Evolutionary conservation across 23 tunicate species (phyloP).

Genomic region (Halocynthia aurantium): DNA sequence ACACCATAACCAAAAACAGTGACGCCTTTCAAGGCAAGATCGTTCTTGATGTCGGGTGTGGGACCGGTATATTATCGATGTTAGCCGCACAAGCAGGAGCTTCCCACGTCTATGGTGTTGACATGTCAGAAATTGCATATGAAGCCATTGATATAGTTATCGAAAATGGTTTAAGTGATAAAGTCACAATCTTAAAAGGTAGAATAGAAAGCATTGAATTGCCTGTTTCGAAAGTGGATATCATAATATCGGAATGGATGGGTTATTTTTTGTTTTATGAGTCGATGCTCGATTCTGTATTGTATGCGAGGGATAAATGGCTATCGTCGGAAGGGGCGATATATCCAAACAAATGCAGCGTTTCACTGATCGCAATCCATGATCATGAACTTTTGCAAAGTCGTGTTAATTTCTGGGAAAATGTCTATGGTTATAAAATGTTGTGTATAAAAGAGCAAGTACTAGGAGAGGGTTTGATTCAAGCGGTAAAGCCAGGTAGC

Average conservation of each 20-base stretch:
- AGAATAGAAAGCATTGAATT: conserved; percentile 64
- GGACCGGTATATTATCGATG: conserved; percentile 96
- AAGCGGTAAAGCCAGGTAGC: conserved; percentile 25
- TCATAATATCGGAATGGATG: conserved; percentile 98
- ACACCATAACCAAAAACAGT: conserved; percentile 65
- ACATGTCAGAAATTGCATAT: conserved; percentile 95
- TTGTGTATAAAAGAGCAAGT: conserved; percentile 43
- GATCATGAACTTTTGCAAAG: conserved; percentile 38
- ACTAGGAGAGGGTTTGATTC: conserved; percentile 54
- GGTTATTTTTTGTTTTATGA: conserved; percentile 94
- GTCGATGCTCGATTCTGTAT: conserved; percentile 90
- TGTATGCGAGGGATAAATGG: conserved; percentile 80
- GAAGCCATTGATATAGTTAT: conserved; percentile 78
- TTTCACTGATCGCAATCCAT: conserved; percentile 52
- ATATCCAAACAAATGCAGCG: conserved; percentile 50
- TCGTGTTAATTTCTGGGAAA: conserved; percentile 66
- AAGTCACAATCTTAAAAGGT: conserved; percentile 78
- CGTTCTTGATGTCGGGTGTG: conserved; percentile 98
- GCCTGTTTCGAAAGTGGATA: conserved; percentile 70
- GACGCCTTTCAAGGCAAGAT: conserved; percentile 59
- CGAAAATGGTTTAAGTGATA: conserved; percentile 73
- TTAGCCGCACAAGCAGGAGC: conserved; percentile 95
- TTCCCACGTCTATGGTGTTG: conserved; percentile 90
- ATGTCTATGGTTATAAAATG: conserved; percentile 98
- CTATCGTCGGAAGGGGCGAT: conserved; percentile 42